Evolutionary conservation across 2,113 vertebrate species (phyloP).

Genomic region (Furnarius figulus): DNA sequence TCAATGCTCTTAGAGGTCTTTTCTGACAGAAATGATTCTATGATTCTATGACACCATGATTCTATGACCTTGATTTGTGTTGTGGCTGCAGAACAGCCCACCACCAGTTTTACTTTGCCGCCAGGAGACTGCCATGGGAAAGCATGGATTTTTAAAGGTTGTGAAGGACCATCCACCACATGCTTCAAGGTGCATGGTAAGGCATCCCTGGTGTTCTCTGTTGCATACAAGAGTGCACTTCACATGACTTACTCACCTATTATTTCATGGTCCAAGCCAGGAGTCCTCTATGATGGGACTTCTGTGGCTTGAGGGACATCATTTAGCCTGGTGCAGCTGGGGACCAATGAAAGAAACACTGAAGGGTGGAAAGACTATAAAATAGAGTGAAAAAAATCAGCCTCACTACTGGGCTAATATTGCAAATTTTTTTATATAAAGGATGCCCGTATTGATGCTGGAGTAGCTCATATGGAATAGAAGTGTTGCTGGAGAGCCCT

Average conservation of each 20-base stretch:
- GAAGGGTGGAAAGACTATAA: neutral
- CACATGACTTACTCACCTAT: neutral
- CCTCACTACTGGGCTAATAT: neutral
- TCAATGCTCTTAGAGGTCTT: neutral
- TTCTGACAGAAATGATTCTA: neutral
- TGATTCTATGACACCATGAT: neutral
- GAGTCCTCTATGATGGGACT: neutral
- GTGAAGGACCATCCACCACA: neutral
- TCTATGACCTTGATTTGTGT: neutral
- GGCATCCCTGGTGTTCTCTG: accelerated
- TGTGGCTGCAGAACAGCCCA: neutral
- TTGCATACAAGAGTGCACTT: neutral
- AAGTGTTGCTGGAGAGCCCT: neutral
- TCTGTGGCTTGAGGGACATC: neutral
- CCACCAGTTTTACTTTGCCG: neutral
- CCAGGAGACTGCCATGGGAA: neutral
- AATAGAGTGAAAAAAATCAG: neutral
- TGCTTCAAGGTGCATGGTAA: neutral
- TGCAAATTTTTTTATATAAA: neutral
- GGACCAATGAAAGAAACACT: neutral
- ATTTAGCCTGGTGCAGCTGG: neutral
- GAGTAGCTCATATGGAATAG: neutral
- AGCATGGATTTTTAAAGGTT: neutral
- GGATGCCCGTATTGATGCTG: neutral
- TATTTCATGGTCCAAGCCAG: neutral